A percentile compares a stretch with the other conserved stretches of the same genome.
These are phyloP conservation scores for Rhinoraja longicauda DNA, from an alignment of 2,797 vertebrate genomes.

Conservation along the genomic window DNA sequence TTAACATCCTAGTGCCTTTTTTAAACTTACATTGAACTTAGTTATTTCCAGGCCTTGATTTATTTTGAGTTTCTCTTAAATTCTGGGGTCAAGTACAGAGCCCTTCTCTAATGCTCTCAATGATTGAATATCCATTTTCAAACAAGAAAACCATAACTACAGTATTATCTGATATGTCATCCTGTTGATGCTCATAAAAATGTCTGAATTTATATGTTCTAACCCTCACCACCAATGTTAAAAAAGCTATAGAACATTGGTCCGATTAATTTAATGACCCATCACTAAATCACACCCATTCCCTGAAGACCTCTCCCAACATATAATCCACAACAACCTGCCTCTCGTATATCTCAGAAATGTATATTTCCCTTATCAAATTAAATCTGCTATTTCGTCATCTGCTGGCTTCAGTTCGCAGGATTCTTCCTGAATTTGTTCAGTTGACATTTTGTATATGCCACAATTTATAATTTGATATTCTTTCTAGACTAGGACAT, in stretches of 20 bases:
- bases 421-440: neutral
- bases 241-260: neutral
- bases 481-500: neutral
- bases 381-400: neutral
- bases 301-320: neutral
- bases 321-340: neutral
- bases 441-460: neutral
- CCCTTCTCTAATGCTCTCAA: neutral
- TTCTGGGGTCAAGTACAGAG: neutral
- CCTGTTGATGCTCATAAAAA: neutral
- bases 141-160: neutral
- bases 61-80: neutral
- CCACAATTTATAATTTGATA: neutral
- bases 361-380: neutral
- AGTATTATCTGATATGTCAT: neutral
- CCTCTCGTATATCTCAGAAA: neutral
- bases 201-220: neutral
- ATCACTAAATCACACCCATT: neutral
- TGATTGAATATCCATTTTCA: neutral
- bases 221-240: neutral
- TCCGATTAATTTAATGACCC: neutral
- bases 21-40: neutral
- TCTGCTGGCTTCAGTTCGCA: neutral
- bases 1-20: neutral
- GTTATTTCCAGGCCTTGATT: neutral